Evolutionary conservation across 2,797 vertebrate genomes (phyloP), one percentile per base, ranked within the genome.

Genomic region (Okamejei kenojei): DNA sequence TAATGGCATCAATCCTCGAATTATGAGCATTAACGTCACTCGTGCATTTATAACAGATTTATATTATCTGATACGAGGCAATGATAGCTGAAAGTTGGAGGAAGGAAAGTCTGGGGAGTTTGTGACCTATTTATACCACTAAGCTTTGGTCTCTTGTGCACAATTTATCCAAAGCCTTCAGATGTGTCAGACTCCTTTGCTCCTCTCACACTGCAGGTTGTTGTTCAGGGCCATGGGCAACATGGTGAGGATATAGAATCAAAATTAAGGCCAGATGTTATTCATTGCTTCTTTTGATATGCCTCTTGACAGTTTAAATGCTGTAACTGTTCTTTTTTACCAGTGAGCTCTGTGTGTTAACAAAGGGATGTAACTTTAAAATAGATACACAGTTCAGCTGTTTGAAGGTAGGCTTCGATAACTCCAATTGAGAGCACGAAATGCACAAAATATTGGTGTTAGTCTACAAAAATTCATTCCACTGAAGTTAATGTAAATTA

Each of bases 51-150:
- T 26, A 84, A 84, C 23, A 19, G 63, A 35, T 88, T 88, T 88
- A 88, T 35, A 68, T 65, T 63, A 35, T 68, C 61, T 35, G n/a
- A 21, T 68, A 35, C 11, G 38, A 88, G 68, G n/a, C 7, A 35
- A 35, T 8, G n/a, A 68, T 32, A 88, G 82, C 82, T 21, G 19
- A 68, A 17, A 88, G 82, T 58, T 65, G 5, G 29, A 82, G n/a
- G 13, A 65, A 68, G 65, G n/a, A 1, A 68, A 35, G 7, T 88
- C 15, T 63, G 9, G 63, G n/a, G 63, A 68, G 63, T 35, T 68
- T 88, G 63, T 88, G 63, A 68, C 61, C 84, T 88, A 88, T 68
- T 88, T 88, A 88, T 88, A 68, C n/a, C 63, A 68, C 32, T 88
- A 68, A 88, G 63, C 84, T 35, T 88, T 88, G 17, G 17, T 88